phyloP scores from a whole-genome alignment of 2,113 vertebrate genomes.

The Paracanthobrama guichenoti region DNA sequence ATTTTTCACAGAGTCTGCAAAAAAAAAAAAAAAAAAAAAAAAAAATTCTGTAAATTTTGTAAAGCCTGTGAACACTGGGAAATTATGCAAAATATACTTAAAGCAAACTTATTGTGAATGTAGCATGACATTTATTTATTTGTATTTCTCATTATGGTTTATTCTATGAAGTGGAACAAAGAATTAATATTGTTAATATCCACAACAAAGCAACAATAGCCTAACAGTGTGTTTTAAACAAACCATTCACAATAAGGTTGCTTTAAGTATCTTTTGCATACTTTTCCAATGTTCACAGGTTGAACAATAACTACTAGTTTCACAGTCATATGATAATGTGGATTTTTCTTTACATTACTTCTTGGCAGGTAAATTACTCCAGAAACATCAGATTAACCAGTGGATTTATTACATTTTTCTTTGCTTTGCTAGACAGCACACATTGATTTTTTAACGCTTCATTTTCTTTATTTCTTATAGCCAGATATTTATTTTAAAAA shows the following conservation, averaged over 20 bases:
- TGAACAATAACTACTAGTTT: too few species aligned
- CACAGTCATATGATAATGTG: too few species aligned
- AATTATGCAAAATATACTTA: background rate
- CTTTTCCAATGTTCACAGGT: too few species aligned
- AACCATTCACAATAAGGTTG: too few species aligned
- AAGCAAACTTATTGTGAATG: background rate
- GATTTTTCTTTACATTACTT: background rate
- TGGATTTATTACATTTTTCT: background rate
- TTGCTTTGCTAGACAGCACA: background rate
- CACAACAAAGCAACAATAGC: background rate
- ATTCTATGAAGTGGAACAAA: background rate
- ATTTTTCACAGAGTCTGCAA: background rate
- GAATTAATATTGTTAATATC: background rate
- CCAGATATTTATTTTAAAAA: background rate
- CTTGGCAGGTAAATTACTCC: background rate
- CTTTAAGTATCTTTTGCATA: too few species aligned
- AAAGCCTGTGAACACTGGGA: background rate
- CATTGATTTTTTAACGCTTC: background rate
- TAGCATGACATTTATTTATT: background rate
- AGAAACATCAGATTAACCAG: background rate
- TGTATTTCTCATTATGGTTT: background rate
- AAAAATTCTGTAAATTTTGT: background rate
- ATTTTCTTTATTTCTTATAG: background rate
- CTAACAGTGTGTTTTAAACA: too few species aligned
- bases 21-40: background rate